phyloP scores from a whole-genome alignment of 2,888 invertebrate species.

The Drosophila kambysellisi region DNA sequence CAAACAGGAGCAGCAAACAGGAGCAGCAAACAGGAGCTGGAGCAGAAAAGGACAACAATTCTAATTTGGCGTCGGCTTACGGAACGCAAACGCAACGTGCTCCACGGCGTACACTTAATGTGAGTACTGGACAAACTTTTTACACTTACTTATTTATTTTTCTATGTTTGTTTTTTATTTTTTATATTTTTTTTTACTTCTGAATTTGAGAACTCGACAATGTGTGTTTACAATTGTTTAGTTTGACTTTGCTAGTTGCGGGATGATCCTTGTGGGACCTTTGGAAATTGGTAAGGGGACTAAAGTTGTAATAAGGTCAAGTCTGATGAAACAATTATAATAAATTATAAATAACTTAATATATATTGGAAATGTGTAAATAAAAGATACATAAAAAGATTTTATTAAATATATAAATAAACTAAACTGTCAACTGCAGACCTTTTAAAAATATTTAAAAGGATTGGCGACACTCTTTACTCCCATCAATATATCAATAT shows the following conservation, averaged over 20 bases:
- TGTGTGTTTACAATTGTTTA: constrained; percentile 6
- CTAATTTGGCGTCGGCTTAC: constrained; percentile 43
- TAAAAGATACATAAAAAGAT: too few relatives aligned
- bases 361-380: background rate
- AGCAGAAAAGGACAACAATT: constrained; percentile 29
- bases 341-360: background rate
- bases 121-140: constrained; percentile 57
- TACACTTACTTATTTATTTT: constrained; percentile 22
- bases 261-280: constrained; percentile 36
- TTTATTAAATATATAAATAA: background rate
- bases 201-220: constrained; percentile 17
- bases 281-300: constrained; percentile 32
- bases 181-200: background rate
- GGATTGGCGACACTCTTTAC: background rate
- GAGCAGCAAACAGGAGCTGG: background rate
- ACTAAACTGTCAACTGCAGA: background rate
- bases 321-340: too few relatives aligned
- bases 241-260: constrained; percentile 28
- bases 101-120: constrained; percentile 58
- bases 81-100: constrained; percentile 44
- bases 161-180: background rate
- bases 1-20: constrained; percentile 1
- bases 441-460: background rate
- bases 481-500: too few relatives aligned
- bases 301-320: background rate